Evolutionary conservation across 2,797 vertebrate species (phyloP), one percentile per base, ranked within the genome.

Genomic region (Cirrhinus molitorella): DNA sequence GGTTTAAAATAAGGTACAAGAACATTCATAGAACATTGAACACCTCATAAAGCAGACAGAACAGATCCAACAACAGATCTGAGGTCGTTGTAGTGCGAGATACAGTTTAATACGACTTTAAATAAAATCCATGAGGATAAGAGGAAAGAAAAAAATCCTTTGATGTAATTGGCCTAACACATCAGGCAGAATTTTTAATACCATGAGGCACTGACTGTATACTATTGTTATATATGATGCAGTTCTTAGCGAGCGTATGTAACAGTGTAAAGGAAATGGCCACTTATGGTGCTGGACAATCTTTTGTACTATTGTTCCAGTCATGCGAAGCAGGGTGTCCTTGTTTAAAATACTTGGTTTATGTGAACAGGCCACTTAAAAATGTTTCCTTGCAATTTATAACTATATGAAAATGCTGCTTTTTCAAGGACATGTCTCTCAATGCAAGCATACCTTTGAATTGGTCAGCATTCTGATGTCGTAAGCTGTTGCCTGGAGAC

Each of bases 31-130:
- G 80, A 80, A 93, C 91, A 92, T 91, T 81, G 86, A 74, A 85
- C 92, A 92, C 91, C 79, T 57, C 79, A 85, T 86, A 45, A 87
- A 93, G 92, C 90, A 86, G 91, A 92, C 92, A 92, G 49, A 83
- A 4, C 3, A 84, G 55, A 80, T 87, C 78, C 74, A 68, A 79
- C 74, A 90, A 88, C 75, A 11, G 74, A 82, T 73, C 68, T 49
- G 80, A 79, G 59, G 88, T 90, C 84, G 88, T 93, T 92, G 93
- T 90, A 87, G 79, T 43, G 55, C 71, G 83, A 88, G 74, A 90
- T 74, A 88, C 51, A 77, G 45, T 34, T 83, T 16, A 86, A 78
- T 87, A 88, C 49, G 87, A 84, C 87, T 74, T 85, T 47, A 53
- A 74, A 78, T 87, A 87, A 89, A 86, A 89, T 66, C 75, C 85